phyloP scores from a whole-genome alignment of 2,113 vertebrate species.

The Syngnathus typhle region DNA sequence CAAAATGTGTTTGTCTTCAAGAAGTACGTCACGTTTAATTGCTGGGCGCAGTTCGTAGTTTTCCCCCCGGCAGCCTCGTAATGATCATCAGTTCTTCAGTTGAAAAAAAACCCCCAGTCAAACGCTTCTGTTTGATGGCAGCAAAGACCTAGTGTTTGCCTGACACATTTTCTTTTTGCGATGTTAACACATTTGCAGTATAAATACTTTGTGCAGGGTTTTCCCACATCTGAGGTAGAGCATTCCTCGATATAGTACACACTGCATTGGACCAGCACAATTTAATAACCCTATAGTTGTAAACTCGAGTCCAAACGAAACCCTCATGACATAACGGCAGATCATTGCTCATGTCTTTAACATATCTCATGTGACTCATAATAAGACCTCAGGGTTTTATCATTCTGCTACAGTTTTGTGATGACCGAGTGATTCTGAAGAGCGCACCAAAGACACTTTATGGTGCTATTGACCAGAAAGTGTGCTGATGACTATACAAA shows the following conservation, averaged over 20 bases:
- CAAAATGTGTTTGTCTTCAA: conserved; percentile 9
- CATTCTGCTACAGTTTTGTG: no score
- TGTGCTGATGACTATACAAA: no score
- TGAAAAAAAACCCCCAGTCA: neutral
- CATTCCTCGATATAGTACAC: neutral
- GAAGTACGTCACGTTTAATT: conserved; percentile 6
- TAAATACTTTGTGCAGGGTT: neutral
- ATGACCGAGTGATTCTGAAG: no score
- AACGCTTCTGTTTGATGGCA: neutral
- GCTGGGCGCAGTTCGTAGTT: neutral
- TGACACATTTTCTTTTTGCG: neutral
- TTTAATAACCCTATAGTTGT: neutral
- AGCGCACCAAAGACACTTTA: no score
- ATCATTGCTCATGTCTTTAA: neutral
- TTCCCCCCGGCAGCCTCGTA: neutral
- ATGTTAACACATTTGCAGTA: neutral
- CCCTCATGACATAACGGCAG: neutral
- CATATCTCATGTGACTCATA: neutral
- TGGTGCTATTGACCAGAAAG: no score
- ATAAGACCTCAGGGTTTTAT: no score
- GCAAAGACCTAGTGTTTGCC: neutral
- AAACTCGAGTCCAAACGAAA: neutral
- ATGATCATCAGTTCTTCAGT: conserved; percentile 5
- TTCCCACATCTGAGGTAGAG: neutral
- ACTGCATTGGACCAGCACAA: neutral